Evolutionary conservation across 37 sponge, comb jelly and placozoan genomes (phyloP), one percentile per base, ranked within the genome.

Genomic region (Cliona cf. orientalis): DNA sequence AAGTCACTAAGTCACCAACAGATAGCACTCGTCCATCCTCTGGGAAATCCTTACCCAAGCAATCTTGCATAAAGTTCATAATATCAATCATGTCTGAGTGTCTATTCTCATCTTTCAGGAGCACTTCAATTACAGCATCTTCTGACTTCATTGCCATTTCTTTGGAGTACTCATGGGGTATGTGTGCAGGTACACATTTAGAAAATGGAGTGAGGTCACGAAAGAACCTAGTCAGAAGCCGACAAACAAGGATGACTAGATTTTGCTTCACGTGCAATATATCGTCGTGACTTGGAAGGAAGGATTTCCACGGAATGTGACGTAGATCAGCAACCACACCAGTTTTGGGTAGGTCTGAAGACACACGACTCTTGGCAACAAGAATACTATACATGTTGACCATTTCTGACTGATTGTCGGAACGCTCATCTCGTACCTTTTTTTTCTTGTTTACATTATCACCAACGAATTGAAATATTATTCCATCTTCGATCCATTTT

Each of bases 1-100:
- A 82, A 14, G 83, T 82, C 21, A 82, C 64, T 23, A 74, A 74
- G 43, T 82, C 83, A 1, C 83, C 74, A 1, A 73, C 83, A 26
- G 83, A 82, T 26, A 33, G 46, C 2, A 74, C n/a, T n/a, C n/a
- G n/a, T n/a, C n/a, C n/a, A n/a, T n/a, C 74, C 23, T 45, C 2
- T 1, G 14, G 68, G 2, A 58, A 72, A 45, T 40, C 33, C n/a
- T 46, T 17, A 37, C 74, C 74, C 29, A 82, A 58, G 46, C 74
- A 82, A 1, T 29, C 62, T 4, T 74, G 63, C 74, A 82, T 58
- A 35, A 62, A 56, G 3, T 3, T 26, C 83, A 82, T 82, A n/a
- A n/a, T n/a, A n/a, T n/a, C n/a, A n/a, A n/a, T n/a, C n/a, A n/a
- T n/a, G n/a, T n/a, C n/a, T n/a, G n/a, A n/a, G n/a, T n/a, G n/a